Evolutionary conservation across 2,113 vertebrate species (phyloP), one percentile per base, ranked within the genome.

Genomic region (Petroica traversi): DNA sequence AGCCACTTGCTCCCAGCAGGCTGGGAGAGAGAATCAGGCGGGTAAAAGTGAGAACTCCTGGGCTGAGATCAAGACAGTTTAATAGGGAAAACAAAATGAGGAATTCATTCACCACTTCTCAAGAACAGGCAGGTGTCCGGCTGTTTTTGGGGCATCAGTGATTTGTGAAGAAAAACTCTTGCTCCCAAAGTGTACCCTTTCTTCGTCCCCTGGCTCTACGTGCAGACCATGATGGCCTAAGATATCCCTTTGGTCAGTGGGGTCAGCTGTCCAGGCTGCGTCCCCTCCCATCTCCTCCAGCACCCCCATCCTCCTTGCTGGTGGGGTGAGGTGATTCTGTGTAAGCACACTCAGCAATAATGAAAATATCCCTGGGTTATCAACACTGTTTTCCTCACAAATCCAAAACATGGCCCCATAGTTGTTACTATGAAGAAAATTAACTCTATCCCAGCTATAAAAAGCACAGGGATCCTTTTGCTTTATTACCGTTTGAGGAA

Each of bases 271-370:
- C n/a, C 18, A 0, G 1, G 13, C 34, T 33, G 17, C 45, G 74
- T 58, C 82, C 31, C 15, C 19, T 75, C 41, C 38, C 48, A 58
- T 0, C 54, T 64, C 2, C 52, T 45, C 1, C 2, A 86, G 57
- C 9, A 5, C 6, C 22, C 20, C 9, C 33, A 73, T 26, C 36
- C 22, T 6, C 1, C 25, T 85, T 0, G 0, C 12, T 31, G n/a
- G 8, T 28, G n/a, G 66, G 57, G 8, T 41, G 51, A 78, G 28
- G 3, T 28, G 41, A 5, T 31, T 22, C n/a, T 34, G 4, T 20
- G 12, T 55, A 20, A 73, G 23, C 22, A 1, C 25, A 6, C 28
- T 83, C 11, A 73, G 9, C 25, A 49, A 4, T 22, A 28, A 20
- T 4, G 1, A 31, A 38, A 43, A 17, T 22, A n/a, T 19, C 19